Conservation (phyloP, 2,797 vertebrate species). For the Sebastes goodei region DNA sequence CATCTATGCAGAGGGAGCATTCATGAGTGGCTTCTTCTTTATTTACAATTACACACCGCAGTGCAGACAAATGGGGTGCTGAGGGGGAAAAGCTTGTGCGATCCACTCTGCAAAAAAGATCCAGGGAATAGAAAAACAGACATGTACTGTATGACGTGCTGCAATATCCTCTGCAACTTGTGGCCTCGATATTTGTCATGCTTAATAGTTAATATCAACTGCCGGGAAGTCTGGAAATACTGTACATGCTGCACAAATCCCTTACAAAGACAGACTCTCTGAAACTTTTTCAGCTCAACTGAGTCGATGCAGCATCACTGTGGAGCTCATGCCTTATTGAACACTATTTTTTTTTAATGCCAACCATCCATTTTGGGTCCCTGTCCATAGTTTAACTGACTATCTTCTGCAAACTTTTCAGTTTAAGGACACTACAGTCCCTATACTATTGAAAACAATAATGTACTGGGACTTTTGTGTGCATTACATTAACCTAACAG, state of each 20-base stretch:
- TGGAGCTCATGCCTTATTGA: constrained; percentile 39
- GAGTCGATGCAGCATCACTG: constrained; percentile 6
- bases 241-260: constrained; percentile 4
- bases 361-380: neutral
- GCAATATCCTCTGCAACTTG: constrained; percentile 25
- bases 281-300: constrained; percentile 15
- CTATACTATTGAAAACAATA: neutral
- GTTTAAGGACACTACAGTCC: neutral
- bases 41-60: constrained; percentile 68
- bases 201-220: constrained; percentile 52
- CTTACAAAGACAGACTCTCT: constrained; percentile 13
- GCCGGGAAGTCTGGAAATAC: constrained; percentile 25
- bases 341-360: constrained; percentile 1
- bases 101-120: constrained; percentile 30
- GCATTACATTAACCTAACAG: neutral
- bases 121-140: constrained; percentile 21
- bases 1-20: constrained; percentile 64
- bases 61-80: constrained; percentile 50
- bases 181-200: constrained; percentile 6
- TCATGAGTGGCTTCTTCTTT: constrained; percentile 67
- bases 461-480: neutral
- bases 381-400: neutral
- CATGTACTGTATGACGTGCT: constrained; percentile 5
- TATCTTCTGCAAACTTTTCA: neutral
- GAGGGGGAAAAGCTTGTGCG: constrained; percentile 18